Evolutionary conservation across 2,113 vertebrate genomes (phyloP).

Genomic region (Podarcis raffonei): DNA sequence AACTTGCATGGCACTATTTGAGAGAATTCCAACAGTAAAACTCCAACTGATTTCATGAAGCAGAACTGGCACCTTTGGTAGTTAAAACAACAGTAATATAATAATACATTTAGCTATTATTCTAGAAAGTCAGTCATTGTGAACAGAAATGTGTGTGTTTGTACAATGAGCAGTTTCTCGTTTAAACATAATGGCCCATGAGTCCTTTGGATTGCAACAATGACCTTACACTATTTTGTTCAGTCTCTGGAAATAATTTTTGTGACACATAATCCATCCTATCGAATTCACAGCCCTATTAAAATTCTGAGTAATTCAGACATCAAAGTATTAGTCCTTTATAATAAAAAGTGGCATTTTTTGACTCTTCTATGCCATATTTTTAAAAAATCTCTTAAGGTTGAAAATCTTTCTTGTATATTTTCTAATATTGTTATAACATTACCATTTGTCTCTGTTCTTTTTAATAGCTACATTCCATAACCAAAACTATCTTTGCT

Average conservation of each 20-base stretch:
- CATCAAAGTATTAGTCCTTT: slow-evolving; percentile 29
- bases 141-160: slow-evolving; percentile 14
- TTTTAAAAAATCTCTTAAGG: not conserved
- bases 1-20: slow-evolving; percentile 6
- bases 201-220: slow-evolving; percentile 35
- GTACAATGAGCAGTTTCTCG: slow-evolving; percentile 53
- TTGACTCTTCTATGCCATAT: not conserved
- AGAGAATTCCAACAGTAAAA: not conserved
- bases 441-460: not conserved
- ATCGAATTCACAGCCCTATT: slow-evolving; percentile 35
- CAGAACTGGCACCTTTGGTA: slow-evolving; percentile 34
- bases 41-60: not conserved
- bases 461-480: not conserved
- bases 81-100: slow-evolving; percentile 58
- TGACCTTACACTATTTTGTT: slow-evolving; percentile 48
- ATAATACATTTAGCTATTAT: slow-evolving; percentile 13
- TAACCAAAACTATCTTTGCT: not conserved
- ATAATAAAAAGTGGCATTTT: not conserved
- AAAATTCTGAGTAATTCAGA: not conserved
- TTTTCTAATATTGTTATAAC: not conserved
- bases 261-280: slow-evolving; percentile 51
- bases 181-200: slow-evolving; percentile 38
- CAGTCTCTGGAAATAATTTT: slow-evolving; percentile 63
- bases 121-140: slow-evolving; percentile 50
- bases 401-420: not conserved